Base-by-base conservation (phyloP, 2,113 vertebrate species). In the Hyla sarda region DNA sequence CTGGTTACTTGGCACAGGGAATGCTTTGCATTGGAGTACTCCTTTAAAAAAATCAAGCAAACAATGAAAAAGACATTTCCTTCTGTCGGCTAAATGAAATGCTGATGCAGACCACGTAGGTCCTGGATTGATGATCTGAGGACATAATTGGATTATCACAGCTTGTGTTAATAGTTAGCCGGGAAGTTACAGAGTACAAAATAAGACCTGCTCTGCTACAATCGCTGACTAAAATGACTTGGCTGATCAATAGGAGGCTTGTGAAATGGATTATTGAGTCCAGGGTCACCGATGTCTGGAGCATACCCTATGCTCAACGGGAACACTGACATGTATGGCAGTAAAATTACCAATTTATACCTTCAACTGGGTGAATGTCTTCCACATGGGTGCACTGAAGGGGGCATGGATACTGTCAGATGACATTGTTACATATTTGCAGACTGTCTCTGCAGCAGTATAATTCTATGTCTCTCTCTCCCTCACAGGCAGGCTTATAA, bases 71-170 rank as follows among this genome's bases (percentile, higher is more conserved):
- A 67, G 2, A 12, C 3, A 30, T 32, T 21, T 58, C 1, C 0
- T 58, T 58, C 1, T 32, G 4, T 19, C 17, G 30, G 34, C 16
- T 32, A 69, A 34, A 1, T 0, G 45, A 12, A 30, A 48, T 30
- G 37, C 17, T 11, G 47, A 50, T 76, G 74, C 48, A 30, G 6
- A 52, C 7, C 73, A 76, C 48, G 48, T 76, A 25, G 14, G 47
- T 19, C 14, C 48, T 10, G 25, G 74, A 76, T 52, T 52, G 74
- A 76, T 25, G 47, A 48, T 25, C 47, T 7, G 28, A 19, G 47
- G 1, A 52, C 47, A 25, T 54, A 52, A 77, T 32, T 77, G 74
- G 74, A 77, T 54, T 77, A 77, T 77, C 48, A 77, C 45, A 21
- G 47, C 48, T 30, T 30, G 45, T 76, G 47, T 19, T 52, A 77